These are phyloP conservation scores for Ceraclea dissimilis DNA, from an alignment of 2,888 invertebrate species.

Conservation along the genomic window DNA sequence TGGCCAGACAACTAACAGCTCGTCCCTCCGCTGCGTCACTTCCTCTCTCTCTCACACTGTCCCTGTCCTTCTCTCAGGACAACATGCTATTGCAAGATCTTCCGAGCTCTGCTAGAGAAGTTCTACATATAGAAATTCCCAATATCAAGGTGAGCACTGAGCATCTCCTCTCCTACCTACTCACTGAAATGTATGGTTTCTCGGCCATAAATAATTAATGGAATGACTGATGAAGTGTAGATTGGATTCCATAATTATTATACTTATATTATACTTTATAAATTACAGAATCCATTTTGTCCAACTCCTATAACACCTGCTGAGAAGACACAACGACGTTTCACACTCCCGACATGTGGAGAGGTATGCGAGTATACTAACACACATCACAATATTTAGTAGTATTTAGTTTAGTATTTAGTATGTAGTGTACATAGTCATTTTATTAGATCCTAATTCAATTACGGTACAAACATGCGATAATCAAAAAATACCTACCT, in stretches of 20 bases:
- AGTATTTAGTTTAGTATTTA: no score
- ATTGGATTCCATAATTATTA: no score
- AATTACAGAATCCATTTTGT: not conserved
- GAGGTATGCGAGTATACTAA: not conserved
- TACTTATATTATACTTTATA: no score
- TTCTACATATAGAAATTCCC: constrained; percentile 7
- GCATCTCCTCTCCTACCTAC: not conserved
- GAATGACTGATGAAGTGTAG: no score
- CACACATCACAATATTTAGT: no score
- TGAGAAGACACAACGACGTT: not conserved
- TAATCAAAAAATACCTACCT: no score
- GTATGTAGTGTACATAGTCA: no score
- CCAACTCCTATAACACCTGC: not conserved
- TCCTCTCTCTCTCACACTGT: constrained; percentile 6
- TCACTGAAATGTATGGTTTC: not conserved
- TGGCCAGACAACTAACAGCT: constrained; percentile 46
- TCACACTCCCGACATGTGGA: not conserved
- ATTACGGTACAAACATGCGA: no score
- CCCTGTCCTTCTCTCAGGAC: constrained; percentile 3
- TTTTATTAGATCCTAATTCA: no score
- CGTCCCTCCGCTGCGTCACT: constrained; percentile 45
- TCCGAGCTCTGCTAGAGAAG: not conserved
- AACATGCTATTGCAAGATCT: not conserved
- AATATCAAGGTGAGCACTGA: not conserved
- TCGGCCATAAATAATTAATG: not conserved